Evolutionary conservation across 2,113 vertebrate genomes (phyloP), one percentile per base, ranked within the genome.

Genomic region (Tragelaphus imberbis): DNA sequence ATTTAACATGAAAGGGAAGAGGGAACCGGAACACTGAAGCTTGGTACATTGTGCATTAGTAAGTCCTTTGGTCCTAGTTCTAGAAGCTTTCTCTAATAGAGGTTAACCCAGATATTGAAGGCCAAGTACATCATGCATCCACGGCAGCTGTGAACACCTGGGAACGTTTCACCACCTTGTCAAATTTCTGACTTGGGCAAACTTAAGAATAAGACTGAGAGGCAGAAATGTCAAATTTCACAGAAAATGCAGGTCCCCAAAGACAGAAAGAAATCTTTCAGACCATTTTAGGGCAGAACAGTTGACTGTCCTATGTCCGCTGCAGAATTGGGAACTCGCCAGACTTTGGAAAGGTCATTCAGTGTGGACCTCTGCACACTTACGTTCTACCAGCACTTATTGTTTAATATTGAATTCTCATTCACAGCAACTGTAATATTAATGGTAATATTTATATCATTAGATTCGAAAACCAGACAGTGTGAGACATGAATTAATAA

Each of bases 1-100:
- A 85, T 97, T 95, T 92, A 93, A 95, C 88, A 97, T 96, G 87
- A 97, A 97, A 97, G 92, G 40, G 53, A 94, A 95, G 59, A 55
- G 77, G 14, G 19, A 58, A 21, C 63, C 36, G 4, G 91, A 94
- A 95, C 93, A 91, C 84, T 56, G 61, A 0, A 25, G 65, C 79
- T 94, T 87, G 87, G 91, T 92, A 88, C 97, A 65, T 27, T 71
- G 86, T 75, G 36, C 88, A 85, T 97, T 90, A 92, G 96, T 80
- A 95, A 65, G 90, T 94, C 61, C 97, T 93, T 95, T 58, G 82
- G 84, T 77, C 44, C 88, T 81, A 7, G 27, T 58, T 95, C 92
- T 40, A 30, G 49, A 71, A 44, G 33, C 28, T 95, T 96, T 71
- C 23, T 63, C 91, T 81, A 59, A 84, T 30, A 89, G 71, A 97